Conservation (phyloP, 2,797 vertebrate genomes). For the Catamblyrhynchus diadema region DNA sequence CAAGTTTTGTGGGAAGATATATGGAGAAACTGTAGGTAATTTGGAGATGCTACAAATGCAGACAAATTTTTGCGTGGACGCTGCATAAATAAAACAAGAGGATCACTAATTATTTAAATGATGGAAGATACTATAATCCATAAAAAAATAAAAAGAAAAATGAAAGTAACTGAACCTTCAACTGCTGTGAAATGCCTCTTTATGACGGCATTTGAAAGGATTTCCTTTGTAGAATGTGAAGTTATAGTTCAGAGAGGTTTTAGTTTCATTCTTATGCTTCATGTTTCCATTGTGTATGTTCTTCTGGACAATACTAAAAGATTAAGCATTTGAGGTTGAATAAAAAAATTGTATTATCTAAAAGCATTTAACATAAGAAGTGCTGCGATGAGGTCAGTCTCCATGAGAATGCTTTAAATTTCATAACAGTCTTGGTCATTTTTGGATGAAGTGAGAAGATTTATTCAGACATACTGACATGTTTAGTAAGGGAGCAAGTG, state of each 20-base stretch:
- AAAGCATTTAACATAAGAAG: neutral
- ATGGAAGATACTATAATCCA: neutral
- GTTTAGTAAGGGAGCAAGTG: neutral
- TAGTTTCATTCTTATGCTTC: neutral
- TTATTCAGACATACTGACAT: neutral
- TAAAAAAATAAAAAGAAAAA: neutral
- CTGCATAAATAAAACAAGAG: neutral
- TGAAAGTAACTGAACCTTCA: neutral
- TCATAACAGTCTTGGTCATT: neutral
- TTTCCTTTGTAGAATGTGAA: neutral
- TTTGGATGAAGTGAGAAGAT: neutral
- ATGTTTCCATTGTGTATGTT: neutral
- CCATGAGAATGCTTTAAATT: neutral
- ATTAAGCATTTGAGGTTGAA: neutral
- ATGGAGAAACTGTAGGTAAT: neutral
- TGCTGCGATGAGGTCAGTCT: neutral
- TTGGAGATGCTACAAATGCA: neutral
- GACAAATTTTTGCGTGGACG: neutral
- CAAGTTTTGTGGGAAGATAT: neutral
- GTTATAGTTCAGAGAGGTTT: neutral
- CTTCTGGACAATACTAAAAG: neutral
- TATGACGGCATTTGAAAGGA: neutral
- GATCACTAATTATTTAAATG: neutral
- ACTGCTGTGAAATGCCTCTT: neutral
- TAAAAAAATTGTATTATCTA: neutral